Conservation (phyloP, 2,888 invertebrate species). For the Sepioteuthis lessoniana region DNA sequence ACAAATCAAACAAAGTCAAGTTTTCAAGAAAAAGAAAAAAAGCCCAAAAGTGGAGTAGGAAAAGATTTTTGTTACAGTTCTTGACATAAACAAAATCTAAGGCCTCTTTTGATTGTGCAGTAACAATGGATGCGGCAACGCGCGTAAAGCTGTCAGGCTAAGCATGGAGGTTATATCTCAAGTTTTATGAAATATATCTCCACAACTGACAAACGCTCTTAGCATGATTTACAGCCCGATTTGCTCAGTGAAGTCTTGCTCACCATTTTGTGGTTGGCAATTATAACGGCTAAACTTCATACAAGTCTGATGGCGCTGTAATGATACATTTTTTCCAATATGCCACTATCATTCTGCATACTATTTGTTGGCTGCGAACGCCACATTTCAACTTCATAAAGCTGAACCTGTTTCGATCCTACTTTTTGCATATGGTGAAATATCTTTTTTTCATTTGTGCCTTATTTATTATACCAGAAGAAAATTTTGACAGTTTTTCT, state of each 20-base stretch:
- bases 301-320: not conserved
- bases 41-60: not conserved
- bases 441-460: not conserved
- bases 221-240: not conserved
- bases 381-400: not conserved
- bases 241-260: not conserved
- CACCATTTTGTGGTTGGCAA: not conserved
- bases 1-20: not conserved
- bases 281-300: not conserved
- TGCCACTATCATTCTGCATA: not conserved
- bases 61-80: not conserved
- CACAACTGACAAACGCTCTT: constrained; percentile 33
- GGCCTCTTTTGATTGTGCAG: constrained; percentile 33
- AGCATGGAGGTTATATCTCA: not conserved
- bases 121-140: not conserved
- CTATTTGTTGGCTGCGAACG: not conserved
- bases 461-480: too few species aligned
- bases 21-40: not conserved
- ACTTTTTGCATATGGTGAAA: not conserved
- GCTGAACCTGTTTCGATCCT: not conserved
- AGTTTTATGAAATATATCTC: constrained; percentile 33
- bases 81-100: constrained; percentile 33
- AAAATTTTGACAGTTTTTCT: too few species aligned
- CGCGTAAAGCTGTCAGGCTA: constrained; percentile 13
- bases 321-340: not conserved